Percentiles rank a stretch among this genome's conserved stretches.
Conservation (phyloP, 92 coral and sea anemone species). For the Parazoanthus darwini region DNA sequence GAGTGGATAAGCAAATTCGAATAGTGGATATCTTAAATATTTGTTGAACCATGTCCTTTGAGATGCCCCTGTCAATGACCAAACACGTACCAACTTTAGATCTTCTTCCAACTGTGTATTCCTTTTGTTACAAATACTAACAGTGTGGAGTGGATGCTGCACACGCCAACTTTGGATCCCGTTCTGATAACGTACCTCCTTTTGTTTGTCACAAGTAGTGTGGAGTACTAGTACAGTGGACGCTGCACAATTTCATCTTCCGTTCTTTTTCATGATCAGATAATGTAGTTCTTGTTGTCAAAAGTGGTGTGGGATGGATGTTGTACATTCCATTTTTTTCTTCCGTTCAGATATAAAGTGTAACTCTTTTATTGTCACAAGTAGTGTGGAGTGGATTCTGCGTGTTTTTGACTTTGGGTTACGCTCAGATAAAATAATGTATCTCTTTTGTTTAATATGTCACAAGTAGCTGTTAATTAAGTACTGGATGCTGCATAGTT, state of each 20-base stretch:
- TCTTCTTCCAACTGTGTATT: not conserved
- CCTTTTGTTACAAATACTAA: not conserved
- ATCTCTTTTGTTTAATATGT: too few species aligned
- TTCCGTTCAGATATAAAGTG: not conserved
- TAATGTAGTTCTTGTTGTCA: not conserved
- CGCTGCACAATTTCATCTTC: too few species aligned
- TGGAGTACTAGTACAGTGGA: not conserved
- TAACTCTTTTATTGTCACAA: not conserved
- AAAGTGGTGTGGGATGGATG: not conserved
- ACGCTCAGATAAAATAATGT: too few species aligned
- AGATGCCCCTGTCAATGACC: too few species aligned
- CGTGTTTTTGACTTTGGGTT: not conserved
- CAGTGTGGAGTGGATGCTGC: not conserved
- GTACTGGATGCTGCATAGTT: too few species aligned
- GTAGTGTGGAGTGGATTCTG: not conserved
- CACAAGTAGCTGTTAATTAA: too few species aligned
- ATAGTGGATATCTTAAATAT: too few species aligned
- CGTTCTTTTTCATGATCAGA: not conserved
- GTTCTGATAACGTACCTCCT: not conserved
- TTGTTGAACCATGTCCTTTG: too few species aligned
- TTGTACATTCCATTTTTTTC: not conserved
- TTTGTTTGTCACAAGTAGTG: not conserved
- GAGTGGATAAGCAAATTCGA: too few species aligned
- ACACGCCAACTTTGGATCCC: not conserved
- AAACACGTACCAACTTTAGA: not conserved